Conservation (phyloP, 2,797 vertebrate genomes). For the Cyprinodon diabolis region DNA sequence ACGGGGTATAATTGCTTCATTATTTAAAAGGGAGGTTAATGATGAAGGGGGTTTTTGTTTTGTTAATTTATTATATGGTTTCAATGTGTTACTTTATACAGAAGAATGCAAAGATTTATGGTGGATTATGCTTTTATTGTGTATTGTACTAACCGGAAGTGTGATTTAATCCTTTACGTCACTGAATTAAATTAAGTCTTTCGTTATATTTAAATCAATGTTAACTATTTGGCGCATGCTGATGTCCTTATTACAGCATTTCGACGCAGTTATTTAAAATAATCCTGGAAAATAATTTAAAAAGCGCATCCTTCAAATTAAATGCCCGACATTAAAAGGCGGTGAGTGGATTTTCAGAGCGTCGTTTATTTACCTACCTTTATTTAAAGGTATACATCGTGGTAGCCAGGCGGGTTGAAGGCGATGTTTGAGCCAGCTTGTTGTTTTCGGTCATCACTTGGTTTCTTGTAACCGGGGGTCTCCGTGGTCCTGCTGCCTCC, state of each 20-base stretch:
- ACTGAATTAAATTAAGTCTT: neutral
- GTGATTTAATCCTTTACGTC: rapidly evolving
- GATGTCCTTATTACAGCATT: neutral
- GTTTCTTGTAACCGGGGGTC: constrained; percentile 2
- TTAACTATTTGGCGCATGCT: neutral
- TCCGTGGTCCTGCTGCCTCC: neutral
- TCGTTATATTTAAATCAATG: neutral
- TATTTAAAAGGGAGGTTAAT: too few species aligned
- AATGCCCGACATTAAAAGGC: neutral
- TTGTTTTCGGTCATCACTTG: neutral
- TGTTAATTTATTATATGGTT: neutral
- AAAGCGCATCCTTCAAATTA: neutral
- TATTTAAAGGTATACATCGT: too few species aligned
- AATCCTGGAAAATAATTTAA: neutral
- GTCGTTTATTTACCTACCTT: neutral
- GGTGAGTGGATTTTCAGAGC: neutral
- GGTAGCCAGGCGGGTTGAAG: neutral
- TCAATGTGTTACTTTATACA: neutral
- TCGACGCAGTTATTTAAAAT: neutral
- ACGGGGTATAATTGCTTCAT: neutral
- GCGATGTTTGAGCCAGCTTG: constrained; percentile 27
- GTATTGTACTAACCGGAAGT: constrained; percentile 25
- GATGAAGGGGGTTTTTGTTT: neutral
- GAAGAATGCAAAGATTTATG: neutral
- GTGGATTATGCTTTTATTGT: constrained; percentile 41